These are phyloP conservation scores for Drosophila orena DNA, from an alignment of 1,140 invertebrate species.

Conservation along the genomic window DNA sequence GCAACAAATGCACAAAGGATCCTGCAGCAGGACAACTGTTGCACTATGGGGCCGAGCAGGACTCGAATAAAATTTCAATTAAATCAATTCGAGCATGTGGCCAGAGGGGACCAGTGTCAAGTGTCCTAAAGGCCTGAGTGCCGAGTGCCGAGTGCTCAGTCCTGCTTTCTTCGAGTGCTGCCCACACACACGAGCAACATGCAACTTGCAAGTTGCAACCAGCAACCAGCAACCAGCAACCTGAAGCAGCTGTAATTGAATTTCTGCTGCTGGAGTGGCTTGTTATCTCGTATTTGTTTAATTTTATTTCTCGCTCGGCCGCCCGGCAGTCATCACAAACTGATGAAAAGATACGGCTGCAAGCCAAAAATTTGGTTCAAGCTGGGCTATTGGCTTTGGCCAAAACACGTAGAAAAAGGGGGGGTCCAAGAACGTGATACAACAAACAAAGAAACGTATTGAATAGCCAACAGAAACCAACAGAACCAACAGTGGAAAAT, in stretches of 20 bases:
- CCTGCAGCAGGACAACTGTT: slow-evolving; percentile 40
- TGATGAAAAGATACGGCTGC: slow-evolving; percentile 64
- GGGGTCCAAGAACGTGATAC: background rate
- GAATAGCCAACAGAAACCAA: background rate
- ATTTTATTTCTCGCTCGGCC: slow-evolving; percentile 58
- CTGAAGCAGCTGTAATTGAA: slow-evolving; percentile 58
- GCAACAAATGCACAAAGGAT: slow-evolving; percentile 57
- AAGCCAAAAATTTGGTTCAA: slow-evolving; percentile 14
- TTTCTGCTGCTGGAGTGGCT: slow-evolving; percentile 48
- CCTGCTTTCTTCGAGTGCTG: slow-evolving; percentile 9
- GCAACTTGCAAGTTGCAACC: slow-evolving; percentile 19
- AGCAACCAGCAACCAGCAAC: slow-evolving; percentile 37
- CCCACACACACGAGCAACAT: slow-evolving; percentile 7
- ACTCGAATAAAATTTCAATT: slow-evolving; percentile 59
- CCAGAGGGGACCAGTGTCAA: slow-evolving; percentile 35
- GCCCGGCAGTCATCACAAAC: slow-evolving; percentile 33
- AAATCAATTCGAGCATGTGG: slow-evolving; percentile 58
- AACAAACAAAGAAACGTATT: background rate
- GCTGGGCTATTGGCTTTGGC: slow-evolving; percentile 13
- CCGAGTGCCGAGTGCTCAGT: background rate
- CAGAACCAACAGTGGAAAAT: background rate
- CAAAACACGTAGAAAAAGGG: slow-evolving; percentile 1
- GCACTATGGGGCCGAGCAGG: slow-evolving; percentile 25
- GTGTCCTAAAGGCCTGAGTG: slow-evolving; percentile 1
- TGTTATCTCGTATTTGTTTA: slow-evolving; percentile 66